Evolutionary conservation across 2,888 invertebrate species (phyloP).

Genomic region (Arge pagana): DNA sequence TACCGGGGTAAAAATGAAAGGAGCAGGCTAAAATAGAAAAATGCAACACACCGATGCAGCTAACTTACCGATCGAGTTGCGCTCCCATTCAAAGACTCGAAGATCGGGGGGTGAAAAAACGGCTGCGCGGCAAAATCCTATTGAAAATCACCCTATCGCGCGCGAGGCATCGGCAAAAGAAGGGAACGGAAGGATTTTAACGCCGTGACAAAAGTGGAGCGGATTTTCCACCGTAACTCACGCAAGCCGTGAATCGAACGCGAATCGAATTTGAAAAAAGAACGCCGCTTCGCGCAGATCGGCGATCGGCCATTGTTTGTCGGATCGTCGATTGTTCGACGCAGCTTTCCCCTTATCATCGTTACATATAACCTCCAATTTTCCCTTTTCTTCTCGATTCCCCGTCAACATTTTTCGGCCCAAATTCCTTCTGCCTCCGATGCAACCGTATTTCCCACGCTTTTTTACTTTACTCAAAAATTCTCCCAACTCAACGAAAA

Average conservation of each 20-base stretch:
- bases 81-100: no score
- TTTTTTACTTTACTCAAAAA: no score
- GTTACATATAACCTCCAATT: no score
- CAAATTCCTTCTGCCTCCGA: no score
- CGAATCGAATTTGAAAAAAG: constrained; percentile 12
- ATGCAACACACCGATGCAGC: no score
- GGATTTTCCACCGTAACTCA: constrained; percentile 9
- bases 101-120: constrained; percentile 14
- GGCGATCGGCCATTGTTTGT: constrained; percentile 9
- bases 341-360: no score
- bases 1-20: constrained; percentile 26
- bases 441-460: no score
- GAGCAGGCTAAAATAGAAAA: constrained; percentile 21
- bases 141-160: constrained; percentile 36
- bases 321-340: constrained; percentile 1
- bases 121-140: constrained; percentile 34
- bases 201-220: constrained; percentile 16
- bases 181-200: constrained; percentile 14
- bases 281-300: not conserved
- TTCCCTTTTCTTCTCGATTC: no score
- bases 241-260: not conserved
- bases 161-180: not conserved
- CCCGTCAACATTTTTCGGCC: no score
- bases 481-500: no score
- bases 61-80: no score